Evolutionary conservation across 35 echinoderm and acorn worm genomes (phyloP).

Genomic region (Hemicentrotus pulcherrimus): DNA sequence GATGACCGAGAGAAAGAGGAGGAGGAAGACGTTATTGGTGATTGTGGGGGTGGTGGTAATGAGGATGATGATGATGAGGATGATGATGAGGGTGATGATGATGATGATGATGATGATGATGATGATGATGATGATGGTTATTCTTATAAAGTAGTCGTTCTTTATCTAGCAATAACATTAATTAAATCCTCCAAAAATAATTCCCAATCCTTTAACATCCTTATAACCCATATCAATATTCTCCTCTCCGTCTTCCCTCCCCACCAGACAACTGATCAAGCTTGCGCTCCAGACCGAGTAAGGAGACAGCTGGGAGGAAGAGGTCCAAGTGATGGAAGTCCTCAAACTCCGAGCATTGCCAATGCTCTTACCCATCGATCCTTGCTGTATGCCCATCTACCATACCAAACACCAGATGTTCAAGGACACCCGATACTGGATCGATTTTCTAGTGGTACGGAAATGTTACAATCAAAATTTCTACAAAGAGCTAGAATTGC

Average conservation of each 20-base stretch:
- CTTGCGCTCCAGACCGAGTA: constrained; percentile 83
- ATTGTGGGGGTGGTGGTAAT: too few relatives aligned
- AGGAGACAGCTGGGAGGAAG: constrained; percentile 75
- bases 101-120: neutral
- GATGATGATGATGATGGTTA: neutral
- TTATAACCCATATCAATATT: neutral
- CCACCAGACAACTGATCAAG: constrained; percentile 81
- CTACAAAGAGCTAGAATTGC: too few relatives aligned
- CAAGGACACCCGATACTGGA: constrained; percentile 92
- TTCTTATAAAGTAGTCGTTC: too few relatives aligned
- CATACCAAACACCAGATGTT: constrained; percentile 84
- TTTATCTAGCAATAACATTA: neutral
- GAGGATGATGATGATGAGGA: too few relatives aligned
- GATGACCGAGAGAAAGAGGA: too few relatives aligned
- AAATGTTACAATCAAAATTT: too few relatives aligned
- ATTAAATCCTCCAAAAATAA: neutral
- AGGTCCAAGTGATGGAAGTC: constrained; percentile 66
- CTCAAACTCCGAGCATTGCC: constrained; percentile 80
- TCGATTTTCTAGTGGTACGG: constrained; percentile 93
- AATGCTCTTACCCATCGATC: constrained; percentile 71
- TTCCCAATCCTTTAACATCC: too few relatives aligned
- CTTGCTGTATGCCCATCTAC: constrained; percentile 90
- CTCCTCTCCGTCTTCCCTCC: neutral
- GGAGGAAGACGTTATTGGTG: too few relatives aligned
- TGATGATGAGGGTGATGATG: too few relatives aligned